Evolutionary conservation across 92 coral and sea anemone species (phyloP).

Genomic region (Palythoa heliodiscus): DNA sequence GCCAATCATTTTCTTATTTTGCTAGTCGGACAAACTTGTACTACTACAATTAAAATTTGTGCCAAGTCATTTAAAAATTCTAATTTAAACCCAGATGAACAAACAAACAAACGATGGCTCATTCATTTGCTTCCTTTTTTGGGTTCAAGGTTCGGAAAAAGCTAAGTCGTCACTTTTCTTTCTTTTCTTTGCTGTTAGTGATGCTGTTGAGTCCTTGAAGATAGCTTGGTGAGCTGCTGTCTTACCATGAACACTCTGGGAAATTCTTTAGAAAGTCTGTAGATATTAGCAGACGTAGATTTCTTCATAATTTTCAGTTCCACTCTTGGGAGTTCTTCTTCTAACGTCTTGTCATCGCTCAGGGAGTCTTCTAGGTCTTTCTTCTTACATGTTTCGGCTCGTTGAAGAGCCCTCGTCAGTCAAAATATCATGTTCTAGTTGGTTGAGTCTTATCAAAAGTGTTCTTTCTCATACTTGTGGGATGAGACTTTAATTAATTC

Average conservation of each 20-base stretch:
- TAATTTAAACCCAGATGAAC: background rate
- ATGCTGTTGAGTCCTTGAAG: conserved; percentile 6
- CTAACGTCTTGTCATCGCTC: too few species aligned
- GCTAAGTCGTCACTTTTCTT: background rate
- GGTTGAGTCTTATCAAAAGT: too few species aligned
- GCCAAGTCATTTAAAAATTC: conserved; percentile 1
- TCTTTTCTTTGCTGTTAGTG: background rate
- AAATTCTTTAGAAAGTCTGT: too few species aligned
- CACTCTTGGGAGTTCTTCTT: too few species aligned
- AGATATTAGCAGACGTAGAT: too few species aligned
- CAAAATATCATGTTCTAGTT: too few species aligned
- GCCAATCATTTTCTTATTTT: background rate
- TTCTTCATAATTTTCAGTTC: too few species aligned
- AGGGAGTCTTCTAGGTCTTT: too few species aligned
- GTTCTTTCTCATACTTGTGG: too few species aligned
- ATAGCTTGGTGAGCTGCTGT: conserved; percentile 23
- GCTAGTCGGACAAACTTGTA: background rate
- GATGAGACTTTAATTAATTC: too few species aligned
- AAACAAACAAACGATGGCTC: conserved; percentile 11
- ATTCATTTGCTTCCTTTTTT: conserved; percentile 1
- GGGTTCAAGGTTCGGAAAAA: background rate
- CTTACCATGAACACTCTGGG: conserved; percentile 20
- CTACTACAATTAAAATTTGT: background rate
- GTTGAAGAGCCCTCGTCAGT: too few species aligned
- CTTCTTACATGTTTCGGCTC: too few species aligned